Evolutionary conservation across 2,113 vertebrate species (phyloP), one percentile per base, ranked within the genome.

Genomic region (Zosterops borbonicus): DNA sequence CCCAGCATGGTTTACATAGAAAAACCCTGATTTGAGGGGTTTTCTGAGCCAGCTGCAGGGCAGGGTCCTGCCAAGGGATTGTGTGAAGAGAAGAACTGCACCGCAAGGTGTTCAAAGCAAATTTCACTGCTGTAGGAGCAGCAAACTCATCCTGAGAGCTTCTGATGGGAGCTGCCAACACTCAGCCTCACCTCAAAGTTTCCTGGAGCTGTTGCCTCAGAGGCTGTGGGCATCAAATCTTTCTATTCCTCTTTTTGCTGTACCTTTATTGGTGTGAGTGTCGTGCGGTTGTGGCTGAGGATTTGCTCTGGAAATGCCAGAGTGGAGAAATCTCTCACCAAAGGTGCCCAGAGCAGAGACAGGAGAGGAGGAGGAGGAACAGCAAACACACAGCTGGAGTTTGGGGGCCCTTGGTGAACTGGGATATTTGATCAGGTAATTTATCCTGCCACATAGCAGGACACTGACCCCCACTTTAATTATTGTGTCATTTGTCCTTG

Each of bases 401-500:
- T 12, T 41, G 90, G 75, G 80, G 83, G 46, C 20, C 25, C 87
- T 84, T 70, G 52, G 76, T 89, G 89, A 67, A 42, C 49, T 31
- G 62, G 33, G 62, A 22, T 35, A 76, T 92, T 91, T 77, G 79
- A 60, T 68, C 85, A 94, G 93, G 94, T 92, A 83, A 96, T 95
- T 93, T 88, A 78, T 76, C 79, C 79, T 88, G 68, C 64, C 87
- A 88, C 5, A 0, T 47, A 63, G 68, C 3, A 17, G 87, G 75
- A 75, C 53, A 14, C 29, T 89, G 90, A 71, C 94, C 92, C 90
- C 90, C 55, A 49, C 63, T 90, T 94, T 93, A 95, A 97, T 95
- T 95, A 95, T 96, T 91, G 71, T 95, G 87, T 96, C 90, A 78
- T 71, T 90, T 94, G 76, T 78, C 88, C 83, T 90, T 83, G 79